Evolutionary conservation across 1,140 invertebrate genomes (phyloP), one percentile per base, ranked within the genome.

Genomic region (Aleiodes sp.): DNA sequence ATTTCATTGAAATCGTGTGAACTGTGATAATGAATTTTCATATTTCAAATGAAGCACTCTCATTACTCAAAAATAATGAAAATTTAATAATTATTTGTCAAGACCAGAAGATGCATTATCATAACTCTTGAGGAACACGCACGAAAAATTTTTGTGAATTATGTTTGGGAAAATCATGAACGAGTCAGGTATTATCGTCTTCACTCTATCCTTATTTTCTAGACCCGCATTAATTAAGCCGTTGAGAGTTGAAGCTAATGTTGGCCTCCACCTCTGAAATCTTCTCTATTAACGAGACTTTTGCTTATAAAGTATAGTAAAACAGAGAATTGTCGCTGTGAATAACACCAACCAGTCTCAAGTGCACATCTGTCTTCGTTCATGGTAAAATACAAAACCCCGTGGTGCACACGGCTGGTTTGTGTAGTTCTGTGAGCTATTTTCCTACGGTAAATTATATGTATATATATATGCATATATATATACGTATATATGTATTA

Each of bases 271-370:
- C 14, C 37, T 21, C n/a, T 39, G 24, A 31, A 67, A 59, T 41
- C 56, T 67, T 67, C 65, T 35, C 52, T 67, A 60, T 59, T 67
- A 60, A 67, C 33, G 31, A 24, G 31, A 39, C 24, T 37, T 39
- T 24, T 56, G n/a, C n/a, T n/a, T 46, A 46, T 6, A 6, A 16
- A 46, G 41, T 46, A 16, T 19, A n/a, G 41, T 46, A 46, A 46
- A 46, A n/a, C n/a, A 14, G 12, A 41, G 37, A 2, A 41, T 43
- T 43, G n/a, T 43, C 39, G 19, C 12, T 14, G 10, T 12, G 4
- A 41, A 12, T 4, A 12, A 41, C 37, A 41, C 37, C 37, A 4
- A 35, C n/a, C 10, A 43, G 39, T 43, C 39, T 43, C 39, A 43
- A 43, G 39, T 43, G 39, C 19, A 43, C 39, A 43, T 43, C 39